Evolutionary conservation across 1,140 invertebrate species (phyloP).

Genomic region (Zaprionus inermis): DNA sequence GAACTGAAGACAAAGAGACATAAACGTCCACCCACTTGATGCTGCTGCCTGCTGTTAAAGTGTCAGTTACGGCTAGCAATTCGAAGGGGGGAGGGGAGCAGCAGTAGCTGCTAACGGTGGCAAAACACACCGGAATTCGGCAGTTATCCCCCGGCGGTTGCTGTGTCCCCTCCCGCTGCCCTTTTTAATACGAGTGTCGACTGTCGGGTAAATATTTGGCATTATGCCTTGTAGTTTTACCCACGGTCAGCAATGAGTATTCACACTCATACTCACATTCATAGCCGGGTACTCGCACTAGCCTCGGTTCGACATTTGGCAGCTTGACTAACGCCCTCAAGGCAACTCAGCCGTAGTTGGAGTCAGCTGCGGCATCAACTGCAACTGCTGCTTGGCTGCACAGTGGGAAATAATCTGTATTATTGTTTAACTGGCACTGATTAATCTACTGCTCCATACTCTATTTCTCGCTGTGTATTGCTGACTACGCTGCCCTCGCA

Average conservation of each 20-base stretch:
- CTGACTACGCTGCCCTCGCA: conserved; percentile 15
- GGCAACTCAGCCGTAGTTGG: conserved; percentile 16
- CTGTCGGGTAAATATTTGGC: conserved; percentile 67
- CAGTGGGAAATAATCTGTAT: background rate
- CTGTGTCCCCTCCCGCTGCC: conserved; percentile 12
- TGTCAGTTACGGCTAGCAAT: conserved; percentile 62
- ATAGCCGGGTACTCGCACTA: background rate
- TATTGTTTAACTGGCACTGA: background rate
- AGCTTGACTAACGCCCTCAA: conserved; percentile 50
- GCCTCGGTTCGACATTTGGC: conserved; percentile 37
- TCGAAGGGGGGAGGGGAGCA: conserved; percentile 12
- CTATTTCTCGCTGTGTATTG: background rate
- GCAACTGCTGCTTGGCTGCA: conserved; percentile 33
- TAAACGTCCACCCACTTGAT: conserved; percentile 80
- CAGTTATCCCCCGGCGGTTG: conserved; percentile 3
- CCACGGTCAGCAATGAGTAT: conserved; percentile 47
- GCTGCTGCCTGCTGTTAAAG: conserved; percentile 62
- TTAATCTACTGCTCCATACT: background rate
- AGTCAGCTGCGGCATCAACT: conserved; percentile 13
- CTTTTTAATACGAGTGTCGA: conserved; percentile 39
- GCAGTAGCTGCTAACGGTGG: conserved; percentile 26
- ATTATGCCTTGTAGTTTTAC: conserved; percentile 50
- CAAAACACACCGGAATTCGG: conserved; percentile 36
- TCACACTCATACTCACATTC: background rate
- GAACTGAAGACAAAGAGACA: conserved; percentile 73